These are phyloP conservation scores for Drosophila tanythrix DNA, from an alignment of 2,888 invertebrate genomes.

Conservation along the genomic window DNA sequence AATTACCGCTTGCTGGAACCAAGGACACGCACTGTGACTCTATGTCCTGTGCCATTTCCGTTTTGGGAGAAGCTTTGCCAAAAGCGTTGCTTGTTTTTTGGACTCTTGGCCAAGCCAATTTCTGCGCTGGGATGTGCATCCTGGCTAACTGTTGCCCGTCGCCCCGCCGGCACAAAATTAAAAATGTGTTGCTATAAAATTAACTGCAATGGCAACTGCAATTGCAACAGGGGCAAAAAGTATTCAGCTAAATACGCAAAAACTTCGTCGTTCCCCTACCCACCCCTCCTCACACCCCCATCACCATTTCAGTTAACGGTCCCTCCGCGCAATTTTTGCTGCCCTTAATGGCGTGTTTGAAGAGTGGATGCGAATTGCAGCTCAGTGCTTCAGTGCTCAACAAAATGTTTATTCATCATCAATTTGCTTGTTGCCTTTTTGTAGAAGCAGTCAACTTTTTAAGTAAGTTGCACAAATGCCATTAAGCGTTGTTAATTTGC, in stretches of 20 bases:
- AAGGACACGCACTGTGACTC: conserved; percentile 7
- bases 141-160: conserved; percentile 10
- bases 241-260: conserved; percentile 27
- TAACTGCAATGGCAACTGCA: conserved; percentile 56
- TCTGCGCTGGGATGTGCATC: conserved; percentile 7
- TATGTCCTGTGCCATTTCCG: conserved; percentile 51
- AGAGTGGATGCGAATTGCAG: conserved; percentile 1
- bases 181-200: conserved; percentile 65
- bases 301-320: conserved; percentile 8
- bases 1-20: conserved; percentile 12
- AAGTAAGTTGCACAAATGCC: conserved; percentile 29
- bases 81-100: conserved; percentile 9
- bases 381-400: conserved; percentile 20
- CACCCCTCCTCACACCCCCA: background rate
- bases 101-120: conserved; percentile 15
- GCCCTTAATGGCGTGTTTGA: conserved; percentile 15
- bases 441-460: conserved; percentile 24
- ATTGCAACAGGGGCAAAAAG: conserved; percentile 12
- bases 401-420: conserved; percentile 69
- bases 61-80: conserved; percentile 6
- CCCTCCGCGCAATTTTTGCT: conserved; percentile 14
- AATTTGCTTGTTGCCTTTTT: conserved; percentile 55
- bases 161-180: conserved; percentile 49
- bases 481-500: conserved; percentile 21
- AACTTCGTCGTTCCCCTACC: background rate